phyloP scores from a whole-genome alignment of 2,797 vertebrate species.

The Chloroceryle amazona region DNA sequence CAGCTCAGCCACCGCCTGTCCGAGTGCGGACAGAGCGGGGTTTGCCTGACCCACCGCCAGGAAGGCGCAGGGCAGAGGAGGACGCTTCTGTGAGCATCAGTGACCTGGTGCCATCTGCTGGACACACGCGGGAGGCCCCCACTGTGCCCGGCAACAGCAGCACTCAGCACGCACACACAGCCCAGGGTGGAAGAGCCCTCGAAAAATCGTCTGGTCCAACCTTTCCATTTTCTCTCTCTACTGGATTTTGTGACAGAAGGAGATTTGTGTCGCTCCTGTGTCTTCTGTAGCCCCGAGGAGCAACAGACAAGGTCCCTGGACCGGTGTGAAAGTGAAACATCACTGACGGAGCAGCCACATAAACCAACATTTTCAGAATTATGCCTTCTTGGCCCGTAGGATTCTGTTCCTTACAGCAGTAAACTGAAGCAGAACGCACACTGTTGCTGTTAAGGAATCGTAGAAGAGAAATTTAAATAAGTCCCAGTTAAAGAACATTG shows the following conservation, averaged over 20 bases:
- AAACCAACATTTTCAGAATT: accelerated
- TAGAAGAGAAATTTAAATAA: not conserved
- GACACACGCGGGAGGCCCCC: not conserved
- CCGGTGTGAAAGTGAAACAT: accelerated
- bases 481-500: not conserved
- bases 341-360: accelerated
- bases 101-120: slow-evolving; percentile 71
- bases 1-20: not conserved
- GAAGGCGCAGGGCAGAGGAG: not conserved
- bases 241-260: not conserved
- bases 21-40: no score
- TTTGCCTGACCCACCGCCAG: not conserved
- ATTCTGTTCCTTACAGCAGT: not conserved
- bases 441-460: not conserved
- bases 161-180: not conserved
- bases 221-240: accelerated
- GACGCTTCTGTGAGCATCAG: not conserved
- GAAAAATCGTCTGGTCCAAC: accelerated
- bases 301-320: accelerated
- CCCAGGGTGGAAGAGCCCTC: no score
- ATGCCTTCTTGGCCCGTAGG: accelerated
- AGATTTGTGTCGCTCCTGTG: accelerated
- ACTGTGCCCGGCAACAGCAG: not conserved
- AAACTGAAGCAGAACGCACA: not conserved
- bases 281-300: not conserved